Base-by-base conservation (phyloP, 1,140 invertebrate species). In the Apis cerana region DNA sequence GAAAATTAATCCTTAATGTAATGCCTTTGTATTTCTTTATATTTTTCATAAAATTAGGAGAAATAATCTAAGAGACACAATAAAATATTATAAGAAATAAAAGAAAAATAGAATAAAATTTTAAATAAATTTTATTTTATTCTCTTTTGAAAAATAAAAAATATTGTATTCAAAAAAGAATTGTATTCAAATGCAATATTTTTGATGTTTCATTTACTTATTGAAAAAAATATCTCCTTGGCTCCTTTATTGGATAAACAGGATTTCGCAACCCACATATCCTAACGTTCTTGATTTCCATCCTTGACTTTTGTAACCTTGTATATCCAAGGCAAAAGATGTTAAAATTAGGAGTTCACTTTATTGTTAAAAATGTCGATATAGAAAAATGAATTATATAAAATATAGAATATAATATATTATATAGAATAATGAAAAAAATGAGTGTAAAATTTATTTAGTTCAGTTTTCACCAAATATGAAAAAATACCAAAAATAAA, bases 191-290 rank as follows among this genome's bases (percentile, higher is more conserved):
- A 80, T n/a, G 77, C 17, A 52, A 52, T 27, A 21, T 62, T 59
- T 2, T 12, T 43, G 48, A 62, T 72, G 27, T 33, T 43, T 43
- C 23, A 54, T 54, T 27, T 59, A 23, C 33, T 61, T 56, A 67
- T 17, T 58, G 15, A 52, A 48, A 54, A 80, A 80, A 17, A 17
- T 77, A 48, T 79, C 68, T 72, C 43, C 77, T 83, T 80, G 54
- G 10, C 69, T 83, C 61, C 69, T 80, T 80, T 80, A 83, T 68
- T 83, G 69, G 77, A 27, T 59, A 58, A 52, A 61, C 61, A 19
- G 17, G 19, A 75, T 83, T 83, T 74, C 54, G 23, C 77, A 80
- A 75, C 82, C 82, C 27, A 84, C 82, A 70, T 78, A 74, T 48
- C 70, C 82, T 67, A 84, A 74, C 62, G 48, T 7, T 84, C 69